Percentiles rank a stretch among this genome's conserved stretches.
Evolutionary conservation across 2,797 vertebrate species (phyloP).

Genomic region (Erpetoichthys calabaricus): DNA sequence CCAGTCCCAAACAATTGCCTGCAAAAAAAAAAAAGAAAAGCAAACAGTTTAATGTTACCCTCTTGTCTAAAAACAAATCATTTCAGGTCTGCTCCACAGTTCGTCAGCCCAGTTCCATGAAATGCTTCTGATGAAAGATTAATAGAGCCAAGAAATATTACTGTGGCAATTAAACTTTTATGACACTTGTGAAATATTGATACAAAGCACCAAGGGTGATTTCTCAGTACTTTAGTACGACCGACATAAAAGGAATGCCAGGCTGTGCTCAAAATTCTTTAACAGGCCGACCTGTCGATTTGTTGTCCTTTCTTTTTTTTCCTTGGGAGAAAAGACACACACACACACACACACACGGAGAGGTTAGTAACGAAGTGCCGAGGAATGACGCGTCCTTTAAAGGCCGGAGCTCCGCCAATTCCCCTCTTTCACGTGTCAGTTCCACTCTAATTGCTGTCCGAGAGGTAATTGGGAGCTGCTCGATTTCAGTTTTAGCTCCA

Average conservation of each 20-base stretch:
- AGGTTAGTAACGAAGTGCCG: no score
- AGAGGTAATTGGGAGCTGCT: no score
- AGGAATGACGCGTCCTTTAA: no score
- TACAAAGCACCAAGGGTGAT: slow-evolving; percentile 6
- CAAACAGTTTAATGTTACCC: not conserved
- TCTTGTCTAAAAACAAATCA: no score
- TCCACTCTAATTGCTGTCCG: no score
- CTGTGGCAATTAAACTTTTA: slow-evolving; percentile 40
- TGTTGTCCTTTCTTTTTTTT: slow-evolving; percentile 8
- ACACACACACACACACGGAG: no score
- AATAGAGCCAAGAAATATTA: slow-evolving; percentile 1
- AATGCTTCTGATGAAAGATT: slow-evolving; percentile 4
- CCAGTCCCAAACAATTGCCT: slow-evolving; percentile 98
- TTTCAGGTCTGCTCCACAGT: no score
- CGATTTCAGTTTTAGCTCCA: no score
- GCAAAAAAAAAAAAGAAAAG: slow-evolving; percentile 23
- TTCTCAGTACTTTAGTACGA: slow-evolving; percentile 3
- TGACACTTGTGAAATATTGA: slow-evolving; percentile 26
- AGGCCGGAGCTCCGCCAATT: no score
- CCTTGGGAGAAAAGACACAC: not conserved
- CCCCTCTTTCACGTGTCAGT: no score
- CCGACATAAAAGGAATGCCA: not conserved
- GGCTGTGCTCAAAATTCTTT: not conserved
- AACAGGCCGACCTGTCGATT: not conserved
- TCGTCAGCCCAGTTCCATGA: slow-evolving; percentile 39